phyloP scores from a whole-genome alignment of 2,888 invertebrate species.

The Diaprepes abbreviatus region DNA sequence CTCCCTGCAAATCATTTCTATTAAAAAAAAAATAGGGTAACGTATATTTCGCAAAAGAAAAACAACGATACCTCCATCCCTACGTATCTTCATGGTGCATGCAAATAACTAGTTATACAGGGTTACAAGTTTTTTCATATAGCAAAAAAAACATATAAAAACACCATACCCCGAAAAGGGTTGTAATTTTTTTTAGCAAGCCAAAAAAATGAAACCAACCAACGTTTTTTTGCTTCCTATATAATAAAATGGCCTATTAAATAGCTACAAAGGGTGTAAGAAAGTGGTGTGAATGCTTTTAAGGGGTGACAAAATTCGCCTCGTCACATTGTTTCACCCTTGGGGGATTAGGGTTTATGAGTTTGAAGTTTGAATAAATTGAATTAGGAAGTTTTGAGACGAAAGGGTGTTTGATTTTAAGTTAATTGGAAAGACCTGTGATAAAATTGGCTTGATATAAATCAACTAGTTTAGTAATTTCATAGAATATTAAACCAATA shows the following conservation, averaged over 20 bases:
- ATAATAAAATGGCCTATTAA: slow-evolving; percentile 33
- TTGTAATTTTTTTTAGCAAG: slow-evolving; percentile 17
- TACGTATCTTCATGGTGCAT: slow-evolving; percentile 16
- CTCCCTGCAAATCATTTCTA: too few species aligned
- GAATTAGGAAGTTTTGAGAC: slow-evolving; percentile 36
- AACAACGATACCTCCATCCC: slow-evolving; percentile 3
- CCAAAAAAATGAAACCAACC: slow-evolving; percentile 21
- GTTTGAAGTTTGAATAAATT: slow-evolving; percentile 32
- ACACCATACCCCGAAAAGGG: slow-evolving; percentile 18
- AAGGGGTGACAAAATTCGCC: slow-evolving; percentile 41
- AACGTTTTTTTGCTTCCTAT: slow-evolving; percentile 29
- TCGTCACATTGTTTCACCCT: slow-evolving; percentile 42
- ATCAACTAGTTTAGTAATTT: too few species aligned
- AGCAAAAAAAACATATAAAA: slow-evolving; percentile 11
- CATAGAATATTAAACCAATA: too few species aligned
- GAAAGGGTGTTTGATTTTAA: slow-evolving; percentile 34
- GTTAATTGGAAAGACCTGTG: slow-evolving; percentile 26
- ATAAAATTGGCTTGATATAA: neutral
- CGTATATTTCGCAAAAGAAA: neutral
- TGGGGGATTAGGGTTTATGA: slow-evolving; percentile 24
- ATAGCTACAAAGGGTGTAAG: slow-evolving; percentile 25
- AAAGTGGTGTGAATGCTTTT: slow-evolving; percentile 12
- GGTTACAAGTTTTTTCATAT: slow-evolving; percentile 17
- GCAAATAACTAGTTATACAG: slow-evolving; percentile 38
- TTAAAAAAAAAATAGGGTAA: neutral